phyloP scores from a whole-genome alignment of 2,888 invertebrate genomes.

The Melanostoma mellinum region DNA sequence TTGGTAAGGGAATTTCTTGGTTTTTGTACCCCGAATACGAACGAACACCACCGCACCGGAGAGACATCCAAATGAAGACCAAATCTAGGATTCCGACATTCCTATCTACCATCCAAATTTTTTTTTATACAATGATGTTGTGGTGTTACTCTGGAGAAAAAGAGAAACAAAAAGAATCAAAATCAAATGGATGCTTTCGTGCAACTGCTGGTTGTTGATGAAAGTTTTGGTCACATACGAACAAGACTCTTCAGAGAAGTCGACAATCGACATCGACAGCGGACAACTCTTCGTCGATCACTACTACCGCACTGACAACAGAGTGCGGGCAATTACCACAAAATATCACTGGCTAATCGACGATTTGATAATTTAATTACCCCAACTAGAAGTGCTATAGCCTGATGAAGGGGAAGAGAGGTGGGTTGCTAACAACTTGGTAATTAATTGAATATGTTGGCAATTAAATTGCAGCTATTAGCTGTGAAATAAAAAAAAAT shows the following conservation, averaged over 20 bases:
- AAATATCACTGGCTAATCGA: constrained; percentile 71
- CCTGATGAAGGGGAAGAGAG: constrained; percentile 51
- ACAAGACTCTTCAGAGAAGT: neutral
- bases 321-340: constrained; percentile 72
- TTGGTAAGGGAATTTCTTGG: constrained; percentile 46
- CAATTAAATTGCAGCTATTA: constrained; percentile 70
- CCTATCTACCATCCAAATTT: neutral
- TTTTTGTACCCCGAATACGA: neutral
- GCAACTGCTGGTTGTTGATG: neutral
- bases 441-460: constrained; percentile 73
- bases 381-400: constrained; percentile 39
- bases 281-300: constrained; percentile 4
- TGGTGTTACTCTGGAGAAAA: too few relatives aligned
- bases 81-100: constrained; percentile 34
- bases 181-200: too few relatives aligned
- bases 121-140: too few relatives aligned
- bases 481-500: constrained; percentile 34
- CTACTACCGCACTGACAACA: constrained; percentile 37
- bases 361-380: constrained; percentile 72
- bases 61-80: constrained; percentile 31
- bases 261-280: constrained; percentile 27
- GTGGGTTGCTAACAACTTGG: constrained; percentile 60
- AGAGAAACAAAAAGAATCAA: too few relatives aligned
- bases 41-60: neutral
- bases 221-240: constrained; percentile 21